These are phyloP conservation scores for Scolanthus callimorphus DNA, from an alignment of 92 coral and sea anemone species.

Conservation along the genomic window DNA sequence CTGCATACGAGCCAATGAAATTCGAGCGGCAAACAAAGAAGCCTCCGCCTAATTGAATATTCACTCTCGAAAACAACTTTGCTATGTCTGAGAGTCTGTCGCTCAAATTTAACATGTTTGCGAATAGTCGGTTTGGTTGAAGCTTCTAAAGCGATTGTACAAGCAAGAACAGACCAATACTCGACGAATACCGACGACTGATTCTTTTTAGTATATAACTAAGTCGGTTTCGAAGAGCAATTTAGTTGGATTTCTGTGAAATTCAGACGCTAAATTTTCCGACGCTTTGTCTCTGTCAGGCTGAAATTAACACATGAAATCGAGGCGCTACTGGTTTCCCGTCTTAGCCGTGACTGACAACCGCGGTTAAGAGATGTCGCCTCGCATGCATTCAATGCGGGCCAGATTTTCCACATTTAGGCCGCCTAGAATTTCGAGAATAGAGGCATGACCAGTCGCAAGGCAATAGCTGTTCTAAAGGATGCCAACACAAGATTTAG, in stretches of 20 bases:
- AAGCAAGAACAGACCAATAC: too few relatives aligned
- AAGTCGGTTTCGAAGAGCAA: background rate
- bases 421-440: constrained; percentile 4
- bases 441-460: constrained; percentile 19
- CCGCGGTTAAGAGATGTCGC: too few relatives aligned
- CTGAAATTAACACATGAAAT: constrained; percentile 31
- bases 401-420: constrained; percentile 16
- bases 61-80: constrained; percentile 12
- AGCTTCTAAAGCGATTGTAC: too few relatives aligned
- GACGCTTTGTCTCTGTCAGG: constrained; percentile 3
- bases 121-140: background rate
- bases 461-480: constrained; percentile 21
- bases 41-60: constrained; percentile 18
- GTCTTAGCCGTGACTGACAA: constrained; percentile 21
- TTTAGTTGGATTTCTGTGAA: background rate
- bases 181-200: too few relatives aligned
- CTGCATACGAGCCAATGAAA: background rate
- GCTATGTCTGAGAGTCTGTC: constrained; percentile 5
- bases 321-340: constrained; percentile 32
- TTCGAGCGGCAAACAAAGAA: background rate
- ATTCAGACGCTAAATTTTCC: background rate
- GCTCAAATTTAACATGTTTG: background rate
- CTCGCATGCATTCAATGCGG: constrained; percentile 1
- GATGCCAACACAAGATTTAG: constrained; percentile 58
- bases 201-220: too few relatives aligned